Conservation (phyloP, 2,888 invertebrate species). For the Abscondita cerata region DNA sequence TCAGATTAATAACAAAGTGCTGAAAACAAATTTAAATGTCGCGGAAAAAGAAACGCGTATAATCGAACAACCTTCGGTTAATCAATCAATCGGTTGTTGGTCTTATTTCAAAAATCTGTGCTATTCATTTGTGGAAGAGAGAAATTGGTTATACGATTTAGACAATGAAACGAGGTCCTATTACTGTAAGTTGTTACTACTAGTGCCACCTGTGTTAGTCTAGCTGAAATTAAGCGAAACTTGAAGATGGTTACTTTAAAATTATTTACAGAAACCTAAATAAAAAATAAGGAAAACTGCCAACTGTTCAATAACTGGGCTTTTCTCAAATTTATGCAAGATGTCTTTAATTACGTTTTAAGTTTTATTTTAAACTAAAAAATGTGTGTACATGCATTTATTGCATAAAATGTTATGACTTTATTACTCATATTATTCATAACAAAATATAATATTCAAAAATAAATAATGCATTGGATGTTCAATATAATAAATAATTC, state of each 20-base stretch:
- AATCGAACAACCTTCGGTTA: not conserved
- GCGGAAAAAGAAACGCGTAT: not conserved
- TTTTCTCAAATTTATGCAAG: not conserved
- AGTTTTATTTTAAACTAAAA: not conserved
- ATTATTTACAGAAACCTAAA: too few species aligned
- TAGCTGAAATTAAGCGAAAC: too few species aligned
- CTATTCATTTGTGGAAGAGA: slow-evolving; percentile 14
- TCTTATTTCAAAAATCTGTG: slow-evolving; percentile 6
- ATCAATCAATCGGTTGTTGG: not conserved
- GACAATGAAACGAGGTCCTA: slow-evolving; percentile 3
- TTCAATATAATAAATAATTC: too few species aligned
- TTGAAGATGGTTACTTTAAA: too few species aligned
- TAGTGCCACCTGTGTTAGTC: not conserved
- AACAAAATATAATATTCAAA: too few species aligned
- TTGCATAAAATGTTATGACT: not conserved
- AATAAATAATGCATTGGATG: too few species aligned
- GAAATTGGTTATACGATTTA: slow-evolving; percentile 8
- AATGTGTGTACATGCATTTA: too few species aligned
- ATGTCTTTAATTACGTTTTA: too few species aligned
- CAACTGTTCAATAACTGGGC: not conserved
- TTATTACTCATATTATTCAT: too few species aligned
- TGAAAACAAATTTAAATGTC: not conserved
- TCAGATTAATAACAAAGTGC: not conserved
- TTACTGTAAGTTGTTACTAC: slow-evolving; percentile 13
- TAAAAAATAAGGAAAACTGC: too few species aligned